Conservation (phyloP, 2,797 vertebrate genomes). For the Myripristis jacobus region DNA sequence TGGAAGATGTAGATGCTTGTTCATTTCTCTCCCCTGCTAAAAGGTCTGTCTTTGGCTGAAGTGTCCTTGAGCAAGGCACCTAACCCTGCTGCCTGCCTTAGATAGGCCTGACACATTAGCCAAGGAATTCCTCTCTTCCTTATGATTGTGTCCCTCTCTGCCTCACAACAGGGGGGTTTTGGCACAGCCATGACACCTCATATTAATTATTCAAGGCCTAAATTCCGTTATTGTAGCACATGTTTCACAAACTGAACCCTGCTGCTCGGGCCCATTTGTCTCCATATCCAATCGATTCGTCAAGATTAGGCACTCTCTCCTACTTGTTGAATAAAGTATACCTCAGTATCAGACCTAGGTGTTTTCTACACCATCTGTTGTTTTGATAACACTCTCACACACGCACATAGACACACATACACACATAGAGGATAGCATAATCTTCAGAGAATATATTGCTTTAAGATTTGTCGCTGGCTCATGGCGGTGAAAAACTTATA, state of each 20-base stretch:
- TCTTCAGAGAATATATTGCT: neutral
- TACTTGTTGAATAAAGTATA: neutral
- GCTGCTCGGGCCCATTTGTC: too few relatives aligned
- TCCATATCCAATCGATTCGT: too few relatives aligned
- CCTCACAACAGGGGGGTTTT: neutral
- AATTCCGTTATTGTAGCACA: neutral
- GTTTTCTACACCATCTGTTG: neutral
- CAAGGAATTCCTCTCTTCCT: neutral
- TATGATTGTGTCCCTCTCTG: neutral
- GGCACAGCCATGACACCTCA: neutral
- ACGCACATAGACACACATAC: neutral
- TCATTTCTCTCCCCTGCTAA: too few relatives aligned
- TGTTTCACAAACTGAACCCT: neutral
- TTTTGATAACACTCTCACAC: neutral
- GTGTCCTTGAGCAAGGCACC: neutral
- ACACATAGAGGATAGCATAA: neutral
- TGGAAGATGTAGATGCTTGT: too few relatives aligned
- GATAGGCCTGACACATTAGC: neutral
- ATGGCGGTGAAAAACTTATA: too few relatives aligned
- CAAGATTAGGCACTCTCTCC: neutral
- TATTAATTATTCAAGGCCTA: neutral
- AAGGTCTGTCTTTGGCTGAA: neutral
- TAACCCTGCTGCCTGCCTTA: neutral
- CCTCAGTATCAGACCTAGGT: neutral
- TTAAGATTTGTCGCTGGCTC: too few relatives aligned